Conservation (phyloP, 2,113 vertebrate species). For the Larimichthys polyactis region DNA sequence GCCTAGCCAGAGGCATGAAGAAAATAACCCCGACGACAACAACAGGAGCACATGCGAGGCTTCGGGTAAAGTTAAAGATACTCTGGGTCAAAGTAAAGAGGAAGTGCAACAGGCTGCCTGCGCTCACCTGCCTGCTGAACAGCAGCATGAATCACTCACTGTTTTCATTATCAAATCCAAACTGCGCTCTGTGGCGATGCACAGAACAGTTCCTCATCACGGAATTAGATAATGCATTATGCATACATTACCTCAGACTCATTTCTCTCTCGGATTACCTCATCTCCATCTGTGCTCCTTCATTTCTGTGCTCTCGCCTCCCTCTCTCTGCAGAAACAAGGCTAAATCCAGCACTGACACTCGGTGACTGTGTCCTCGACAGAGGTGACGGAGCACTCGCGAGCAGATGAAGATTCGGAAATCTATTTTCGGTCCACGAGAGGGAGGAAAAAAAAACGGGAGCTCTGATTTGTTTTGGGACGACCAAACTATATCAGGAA, state of each 20-base stretch:
- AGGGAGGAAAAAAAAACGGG: background rate
- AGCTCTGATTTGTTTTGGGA: slow-evolving; percentile 32
- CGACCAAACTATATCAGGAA: slow-evolving; percentile 16
- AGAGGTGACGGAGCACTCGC: background rate
- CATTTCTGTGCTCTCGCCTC: slow-evolving; percentile 34
- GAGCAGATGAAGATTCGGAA: background rate
- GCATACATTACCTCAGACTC: slow-evolving; percentile 67
- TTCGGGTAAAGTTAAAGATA: background rate
- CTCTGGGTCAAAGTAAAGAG: slow-evolving; percentile 29
- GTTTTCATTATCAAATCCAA: slow-evolving; percentile 31
- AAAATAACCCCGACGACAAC: slow-evolving; percentile 36
- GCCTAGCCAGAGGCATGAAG: slow-evolving; percentile 38
- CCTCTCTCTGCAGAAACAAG: background rate
- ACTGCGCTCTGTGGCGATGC: slow-evolving; percentile 16
- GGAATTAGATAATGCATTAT: slow-evolving; percentile 68
- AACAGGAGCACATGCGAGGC: slow-evolving; percentile 21
- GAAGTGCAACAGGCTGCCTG: slow-evolving; percentile 54
- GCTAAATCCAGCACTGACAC: slow-evolving; percentile 17
- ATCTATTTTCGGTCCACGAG: background rate
- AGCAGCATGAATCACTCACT: slow-evolving; percentile 26
- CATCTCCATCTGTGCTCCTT: slow-evolving; percentile 66
- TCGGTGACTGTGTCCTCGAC: slow-evolving; percentile 4
- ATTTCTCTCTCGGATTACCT: slow-evolving; percentile 65
- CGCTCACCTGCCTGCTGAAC: background rate
- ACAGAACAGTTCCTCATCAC: slow-evolving; percentile 18